phyloP scores from a whole-genome alignment of 1,140 invertebrate species.

The Mactra quadrangularis region DNA sequence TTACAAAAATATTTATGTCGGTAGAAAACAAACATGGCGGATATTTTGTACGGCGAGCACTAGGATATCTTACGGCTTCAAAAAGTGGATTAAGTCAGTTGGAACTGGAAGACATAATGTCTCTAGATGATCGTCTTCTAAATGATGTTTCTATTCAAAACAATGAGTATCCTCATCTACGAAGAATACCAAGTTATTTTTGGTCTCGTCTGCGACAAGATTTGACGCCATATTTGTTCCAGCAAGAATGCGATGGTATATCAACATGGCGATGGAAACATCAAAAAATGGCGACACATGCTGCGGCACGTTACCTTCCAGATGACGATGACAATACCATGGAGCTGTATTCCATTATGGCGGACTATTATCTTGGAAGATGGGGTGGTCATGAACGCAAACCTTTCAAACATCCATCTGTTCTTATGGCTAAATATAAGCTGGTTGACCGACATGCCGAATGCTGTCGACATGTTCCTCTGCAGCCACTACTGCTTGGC shows the following conservation, averaged over 20 bases:
- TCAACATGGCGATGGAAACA: slow-evolving; percentile 76
- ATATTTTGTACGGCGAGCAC: slow-evolving; percentile 64
- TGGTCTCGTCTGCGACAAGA: slow-evolving; percentile 88
- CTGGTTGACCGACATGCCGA: slow-evolving; percentile 91
- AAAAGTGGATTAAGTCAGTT: slow-evolving; percentile 77
- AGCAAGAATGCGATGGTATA: slow-evolving; percentile 92
- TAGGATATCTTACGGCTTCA: slow-evolving; percentile 85
- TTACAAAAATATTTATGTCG: slow-evolving; percentile 71
- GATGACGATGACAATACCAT: slow-evolving; percentile 93
- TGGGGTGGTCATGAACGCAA: slow-evolving; percentile 95
- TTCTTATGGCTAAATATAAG: slow-evolving; percentile 86
- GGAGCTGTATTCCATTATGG: slow-evolving; percentile 98
- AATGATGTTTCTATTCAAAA: slow-evolving; percentile 65
- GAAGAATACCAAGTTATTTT: slow-evolving; percentile 73
- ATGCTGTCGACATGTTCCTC: slow-evolving; percentile 96
- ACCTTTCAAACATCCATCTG: slow-evolving; percentile 96
- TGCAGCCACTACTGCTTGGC: slow-evolving; percentile 95
- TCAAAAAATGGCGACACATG: slow-evolving; percentile 80
- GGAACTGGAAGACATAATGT: slow-evolving; percentile 80
- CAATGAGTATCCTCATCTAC: slow-evolving; percentile 64
- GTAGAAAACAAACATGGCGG: slow-evolving; percentile 74
- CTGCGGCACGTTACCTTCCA: slow-evolving; percentile 94
- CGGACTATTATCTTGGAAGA: slow-evolving; percentile 97
- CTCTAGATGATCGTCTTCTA: slow-evolving; percentile 80
- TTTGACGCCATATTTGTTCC: slow-evolving; percentile 97